Conservation (phyloP, 2,797 vertebrate genomes). For the Orestias chungarensis region DNA sequence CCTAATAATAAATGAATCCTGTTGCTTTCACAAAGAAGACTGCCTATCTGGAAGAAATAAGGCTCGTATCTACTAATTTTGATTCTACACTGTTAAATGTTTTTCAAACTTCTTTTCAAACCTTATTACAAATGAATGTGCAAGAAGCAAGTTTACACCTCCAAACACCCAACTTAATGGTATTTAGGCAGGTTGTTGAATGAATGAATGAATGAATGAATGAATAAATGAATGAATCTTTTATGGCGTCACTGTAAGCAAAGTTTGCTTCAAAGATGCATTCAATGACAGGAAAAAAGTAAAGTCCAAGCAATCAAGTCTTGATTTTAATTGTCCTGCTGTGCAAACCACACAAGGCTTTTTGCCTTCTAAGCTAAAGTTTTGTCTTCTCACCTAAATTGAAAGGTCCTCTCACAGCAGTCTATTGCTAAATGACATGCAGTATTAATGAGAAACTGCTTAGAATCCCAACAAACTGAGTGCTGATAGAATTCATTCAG, state of each 20-base stretch:
- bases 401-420: background rate
- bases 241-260: background rate
- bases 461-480: constrained; percentile 11
- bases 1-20: background rate
- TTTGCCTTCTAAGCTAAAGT: background rate
- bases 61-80: background rate
- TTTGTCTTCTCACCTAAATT: background rate
- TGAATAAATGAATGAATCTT: too few species aligned
- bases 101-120: too few species aligned
- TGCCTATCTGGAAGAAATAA: background rate
- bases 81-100: too few species aligned
- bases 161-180: background rate
- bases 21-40: background rate
- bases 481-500: constrained; percentile 17
- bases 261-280: background rate
- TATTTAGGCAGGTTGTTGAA: background rate
- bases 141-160: background rate
- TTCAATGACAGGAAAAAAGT: background rate
- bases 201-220: too few species aligned
- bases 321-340: background rate
- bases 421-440: background rate
- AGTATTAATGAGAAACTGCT: background rate
- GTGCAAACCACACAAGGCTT: background rate
- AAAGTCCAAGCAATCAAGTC: background rate
- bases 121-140: background rate